Base-by-base conservation (phyloP, 2,113 vertebrate genomes). In the Caranx ignobilis region DNA sequence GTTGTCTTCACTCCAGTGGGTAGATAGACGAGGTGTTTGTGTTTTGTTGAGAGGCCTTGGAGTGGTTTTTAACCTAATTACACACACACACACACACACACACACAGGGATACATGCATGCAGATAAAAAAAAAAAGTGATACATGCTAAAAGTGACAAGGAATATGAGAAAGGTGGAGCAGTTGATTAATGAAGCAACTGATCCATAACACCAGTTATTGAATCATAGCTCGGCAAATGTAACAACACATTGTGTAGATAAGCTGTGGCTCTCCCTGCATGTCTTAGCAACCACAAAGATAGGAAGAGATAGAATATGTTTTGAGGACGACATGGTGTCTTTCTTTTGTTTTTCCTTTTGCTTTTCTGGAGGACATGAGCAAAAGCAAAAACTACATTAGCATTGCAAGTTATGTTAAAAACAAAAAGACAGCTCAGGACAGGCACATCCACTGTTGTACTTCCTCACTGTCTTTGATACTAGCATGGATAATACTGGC, bases 21-120 rank as follows among this genome's bases (percentile, higher is more conserved):
- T 32, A 74, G 45, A 72, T 48, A 70, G 31, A 78, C 26, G 65
- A 77, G 41, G 43, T 78, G 48, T 48, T 7, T 41, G 31, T 26
- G 65, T 54, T 67, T 66, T 39, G 64, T 59, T 71, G 13, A 10
- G 7, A 39, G 61, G 39, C 50, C 52, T 37, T 32, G 52, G 43
- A 52, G 34, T 68, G 34, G 11, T 16, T 69, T 81, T 37, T 67
- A 62, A 64, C 56, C 26, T 50, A 21, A 78, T 45, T 59, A 60
- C 18, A 57, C n/a, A 18, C 15, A 37, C 26, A 56, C 19, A 52
- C 26, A 26, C 26, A 60, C 18, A 48, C n/a, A 18, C 15, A 19
- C 26, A 56, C 19, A 52, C 8, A 66, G 0, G 31, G 18, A 34
- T 13, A 11, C 43, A 41, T 54, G 75, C 37, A 59, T 34, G 64